A percentile compares a stretch with the other conserved stretches of the same genome.
Evolutionary conservation across 2,888 invertebrate genomes (phyloP).

Genomic region (Plemyria rubiginata): DNA sequence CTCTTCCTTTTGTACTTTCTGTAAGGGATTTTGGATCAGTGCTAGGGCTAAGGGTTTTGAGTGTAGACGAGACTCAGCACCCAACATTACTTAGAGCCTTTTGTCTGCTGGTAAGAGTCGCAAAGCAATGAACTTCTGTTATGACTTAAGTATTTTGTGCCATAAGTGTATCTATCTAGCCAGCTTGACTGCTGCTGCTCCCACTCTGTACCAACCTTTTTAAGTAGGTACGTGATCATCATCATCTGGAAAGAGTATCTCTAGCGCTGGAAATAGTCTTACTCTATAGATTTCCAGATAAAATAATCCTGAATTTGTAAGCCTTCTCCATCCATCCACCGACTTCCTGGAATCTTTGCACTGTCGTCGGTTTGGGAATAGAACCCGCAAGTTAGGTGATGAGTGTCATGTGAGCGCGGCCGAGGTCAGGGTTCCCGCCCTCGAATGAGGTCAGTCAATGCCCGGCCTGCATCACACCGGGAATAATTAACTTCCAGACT

Average conservation of each 20-base stretch:
- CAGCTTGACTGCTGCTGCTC: too few relatives aligned
- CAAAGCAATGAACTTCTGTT: too few relatives aligned
- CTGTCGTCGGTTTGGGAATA: neutral
- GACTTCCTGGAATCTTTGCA: neutral
- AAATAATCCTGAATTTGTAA: neutral
- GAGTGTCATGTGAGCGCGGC: neutral
- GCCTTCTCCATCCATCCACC: neutral
- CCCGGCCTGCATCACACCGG: conserved; percentile 23
- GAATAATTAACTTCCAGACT: conserved; percentile 3
- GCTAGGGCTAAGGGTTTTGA: too few relatives aligned
- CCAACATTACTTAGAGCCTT: too few relatives aligned
- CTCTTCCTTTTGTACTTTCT: neutral
- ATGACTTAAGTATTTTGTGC: too few relatives aligned
- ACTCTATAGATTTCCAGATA: neutral
- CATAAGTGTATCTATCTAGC: too few relatives aligned
- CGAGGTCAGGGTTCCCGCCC: conserved; percentile 25
- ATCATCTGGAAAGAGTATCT: neutral
- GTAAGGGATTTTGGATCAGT: too few relatives aligned
- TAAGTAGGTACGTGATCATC: too few relatives aligned
- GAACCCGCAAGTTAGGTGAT: neutral
- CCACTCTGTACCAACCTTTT: too few relatives aligned
- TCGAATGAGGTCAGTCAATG: conserved; percentile 26
- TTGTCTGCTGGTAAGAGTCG: too few relatives aligned
- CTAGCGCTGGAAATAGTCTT: neutral
- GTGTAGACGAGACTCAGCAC: too few relatives aligned